Conservation (phyloP, 2,797 vertebrate genomes). For the Channa striata region DNA sequence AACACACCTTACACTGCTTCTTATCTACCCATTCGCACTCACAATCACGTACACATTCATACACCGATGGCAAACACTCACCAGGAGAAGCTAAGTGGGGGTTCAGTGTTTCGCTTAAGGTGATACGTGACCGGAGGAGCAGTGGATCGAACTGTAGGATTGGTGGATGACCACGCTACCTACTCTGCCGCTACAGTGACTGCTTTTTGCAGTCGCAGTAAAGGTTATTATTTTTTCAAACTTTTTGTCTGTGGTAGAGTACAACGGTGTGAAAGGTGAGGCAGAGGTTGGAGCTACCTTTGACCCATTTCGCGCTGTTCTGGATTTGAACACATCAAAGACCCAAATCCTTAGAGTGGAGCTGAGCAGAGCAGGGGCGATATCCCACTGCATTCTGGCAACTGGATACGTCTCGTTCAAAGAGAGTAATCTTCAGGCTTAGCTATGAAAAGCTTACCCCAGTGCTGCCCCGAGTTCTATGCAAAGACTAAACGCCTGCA, state of each 20-base stretch:
- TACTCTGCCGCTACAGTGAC: too few relatives aligned
- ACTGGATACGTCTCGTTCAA: slow-evolving; percentile 71
- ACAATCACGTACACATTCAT: too few relatives aligned
- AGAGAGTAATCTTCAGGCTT: slow-evolving; percentile 81
- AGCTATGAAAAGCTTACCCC: slow-evolving; percentile 73
- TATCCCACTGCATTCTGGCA: slow-evolving; percentile 65
- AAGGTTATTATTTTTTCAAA: slow-evolving; percentile 11
- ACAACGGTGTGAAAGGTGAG: slow-evolving; percentile 71
- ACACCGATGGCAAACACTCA: too few relatives aligned
- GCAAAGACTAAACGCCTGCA: slow-evolving; percentile 56
- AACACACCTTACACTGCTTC: too few relatives aligned
- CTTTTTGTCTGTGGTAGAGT: slow-evolving; percentile 26
- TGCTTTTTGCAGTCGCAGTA: not conserved
- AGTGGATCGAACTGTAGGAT: too few relatives aligned
- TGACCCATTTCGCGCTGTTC: slow-evolving; percentile 68
- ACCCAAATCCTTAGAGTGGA: slow-evolving; percentile 62
- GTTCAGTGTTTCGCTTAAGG: too few relatives aligned
- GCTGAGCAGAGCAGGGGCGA: slow-evolving; percentile 55
- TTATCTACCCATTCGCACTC: too few relatives aligned
- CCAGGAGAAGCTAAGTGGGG: too few relatives aligned
- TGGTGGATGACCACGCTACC: too few relatives aligned
- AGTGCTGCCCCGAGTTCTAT: slow-evolving; percentile 53
- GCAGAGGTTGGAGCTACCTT: slow-evolving; percentile 65
- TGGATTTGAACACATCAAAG: slow-evolving; percentile 84
- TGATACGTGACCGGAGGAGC: too few relatives aligned